Evolutionary conservation across 1,140 invertebrate genomes (phyloP), one percentile per base, ranked within the genome.

Genomic region (Monomorium pharaonis): DNA sequence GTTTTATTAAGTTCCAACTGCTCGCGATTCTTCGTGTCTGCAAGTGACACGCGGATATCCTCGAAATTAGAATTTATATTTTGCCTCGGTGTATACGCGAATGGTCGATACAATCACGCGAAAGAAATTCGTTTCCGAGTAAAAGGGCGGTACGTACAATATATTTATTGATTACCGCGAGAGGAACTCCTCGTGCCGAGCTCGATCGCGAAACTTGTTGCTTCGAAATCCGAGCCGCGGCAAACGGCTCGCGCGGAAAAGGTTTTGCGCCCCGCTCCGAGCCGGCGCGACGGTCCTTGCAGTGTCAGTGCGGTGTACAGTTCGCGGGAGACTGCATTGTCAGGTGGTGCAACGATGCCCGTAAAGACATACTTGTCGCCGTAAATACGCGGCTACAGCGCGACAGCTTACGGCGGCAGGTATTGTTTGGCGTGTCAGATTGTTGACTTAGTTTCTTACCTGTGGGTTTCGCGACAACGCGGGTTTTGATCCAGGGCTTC

Each of bases 151-250:
- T 9, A 3, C 21, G 16, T 16, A 67, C 5, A 51, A 24, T 72
- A 27, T 47, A 47, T 18, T 60, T 83, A 83, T 83, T 12, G 67
- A 72, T 74, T 74, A 58, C 2, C 4, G 75, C 21, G 24, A 6
- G 44, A 44, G 54, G 24, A 69, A 54, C 86, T n/a, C 58, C 86
- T n/a, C 58, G 69, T 33, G 54, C 30, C 27, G 54, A 88, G 37
- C 24, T 21, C 54, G 67, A 54, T 44, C 83, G 74, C 69, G 84
- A 47, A 76, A 89, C 87, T 89, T 89, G 88, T 89, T 89, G 88
- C 88, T 81, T 65, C 75, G 83, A 78, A 27, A 77, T 16, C 74
- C 49, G 74, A 58, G 70, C 65, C 51, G 47, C 70, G 49, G 60
- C 60, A 56, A 86, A 63, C 49, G 27, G 69, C 37, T 54, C 77